Evolutionary conservation across 1,140 invertebrate species (phyloP).

Genomic region (Marisa cornuarietis): DNA sequence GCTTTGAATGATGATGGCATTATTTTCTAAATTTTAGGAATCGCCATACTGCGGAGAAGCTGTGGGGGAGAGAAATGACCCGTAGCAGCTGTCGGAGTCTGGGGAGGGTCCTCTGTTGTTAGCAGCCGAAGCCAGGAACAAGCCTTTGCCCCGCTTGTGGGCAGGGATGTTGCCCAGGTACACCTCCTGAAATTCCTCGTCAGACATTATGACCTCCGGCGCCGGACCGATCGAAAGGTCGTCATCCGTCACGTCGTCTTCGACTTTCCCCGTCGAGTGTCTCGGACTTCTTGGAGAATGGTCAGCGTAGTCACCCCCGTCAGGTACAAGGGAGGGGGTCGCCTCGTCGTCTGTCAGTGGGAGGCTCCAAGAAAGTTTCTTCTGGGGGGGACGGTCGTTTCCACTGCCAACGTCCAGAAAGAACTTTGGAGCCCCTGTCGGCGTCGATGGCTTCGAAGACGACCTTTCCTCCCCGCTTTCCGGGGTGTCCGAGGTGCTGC

Average conservation of each 20-base stretch:
- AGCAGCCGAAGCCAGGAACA: neutral
- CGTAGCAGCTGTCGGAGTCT: neutral
- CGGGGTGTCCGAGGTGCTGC: too few species aligned
- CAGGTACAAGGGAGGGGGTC: neutral
- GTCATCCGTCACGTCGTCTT: neutral
- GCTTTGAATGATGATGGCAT: too few species aligned
- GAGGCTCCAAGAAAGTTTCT: too few species aligned
- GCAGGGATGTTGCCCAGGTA: slow-evolving; percentile 32
- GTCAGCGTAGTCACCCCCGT: neutral
- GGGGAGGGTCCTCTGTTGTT: neutral
- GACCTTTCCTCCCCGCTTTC: neutral
- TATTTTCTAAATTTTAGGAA: too few species aligned
- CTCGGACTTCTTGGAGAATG: neutral
- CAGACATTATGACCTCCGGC: slow-evolving; percentile 10
- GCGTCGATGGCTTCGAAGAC: neutral
- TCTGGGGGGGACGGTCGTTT: too few species aligned
- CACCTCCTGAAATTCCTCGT: slow-evolving; percentile 31
- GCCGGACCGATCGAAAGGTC: neutral
- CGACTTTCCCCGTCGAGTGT: neutral
- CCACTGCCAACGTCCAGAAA: too few species aligned
- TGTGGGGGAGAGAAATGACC: neutral
- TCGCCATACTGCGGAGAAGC: too few species aligned
- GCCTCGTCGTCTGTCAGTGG: neutral
- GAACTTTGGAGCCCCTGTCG: neutral
- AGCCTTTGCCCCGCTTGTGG: slow-evolving; percentile 19